Evolutionary conservation across 2,888 invertebrate species (phyloP), one percentile per base, ranked within the genome.

Genomic region (Pheosia tremula): DNA sequence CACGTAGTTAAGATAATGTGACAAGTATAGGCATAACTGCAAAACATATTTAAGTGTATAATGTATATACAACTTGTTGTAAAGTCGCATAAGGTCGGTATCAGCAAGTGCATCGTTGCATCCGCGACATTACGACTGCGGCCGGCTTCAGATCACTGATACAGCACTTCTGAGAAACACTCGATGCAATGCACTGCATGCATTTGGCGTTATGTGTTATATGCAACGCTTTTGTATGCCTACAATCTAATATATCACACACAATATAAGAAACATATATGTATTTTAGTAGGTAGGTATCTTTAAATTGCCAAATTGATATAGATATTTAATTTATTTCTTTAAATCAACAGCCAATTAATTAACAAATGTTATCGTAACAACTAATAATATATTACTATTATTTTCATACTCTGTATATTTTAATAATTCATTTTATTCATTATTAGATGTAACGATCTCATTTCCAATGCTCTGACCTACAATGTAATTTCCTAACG

Each of bases 71-170:
- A 45, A 10, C 7, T 13, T 9, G 24, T 7, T 13, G 7, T 50
- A 24, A 4, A 49, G 36, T 8, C 36, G 52, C 36, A 62, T 59
- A 63, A 66, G 62, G 67, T 67, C 64, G 62, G 71, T 87, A 89
- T 90, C 91, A 82, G 77, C 74, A 79, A 85, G 86, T 84, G 83
- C 87, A 89, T 89, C 88, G 82, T 81, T 85, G 86, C 87, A 86
- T 90, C 82, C 86, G 81, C 84, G 81, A 75, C 69, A 81, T 86
- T 84, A 89, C 81, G 83, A 83, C 85, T 78, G 69, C 63, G 72
- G 75, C 75, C 74, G 82, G 71, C 77, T 67, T 76, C 77, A 89
- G 91, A 91, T 92, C 76, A 64, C 79, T 84, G 93, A 91, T 90
- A 87, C 74, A 87, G 86, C 84, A 82, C 69, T 92, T 92, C 92